Base-by-base conservation (phyloP, 2,888 invertebrate genomes). In the Latrodectus elegans region DNA sequence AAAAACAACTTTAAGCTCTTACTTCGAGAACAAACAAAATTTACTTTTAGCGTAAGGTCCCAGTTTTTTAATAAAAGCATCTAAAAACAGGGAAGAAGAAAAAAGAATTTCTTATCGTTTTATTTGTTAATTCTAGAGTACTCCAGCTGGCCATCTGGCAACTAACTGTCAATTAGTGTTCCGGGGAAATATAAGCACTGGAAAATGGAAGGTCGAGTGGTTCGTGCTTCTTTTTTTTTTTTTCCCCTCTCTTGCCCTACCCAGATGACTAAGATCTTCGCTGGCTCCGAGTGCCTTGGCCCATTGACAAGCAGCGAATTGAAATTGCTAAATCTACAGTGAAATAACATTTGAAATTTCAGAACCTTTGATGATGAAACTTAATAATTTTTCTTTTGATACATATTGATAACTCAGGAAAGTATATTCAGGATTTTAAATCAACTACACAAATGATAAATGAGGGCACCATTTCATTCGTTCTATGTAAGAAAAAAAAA, bases 131-230 rank as follows among this genome's bases (percentile, higher is more conserved):
- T 75, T 74, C 38, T 14, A n/a, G 14, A 55, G 64, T 49, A 75
- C 82, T 82, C 82, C 26, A 75, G 52, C 10, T 12, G 65, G 81
- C 86, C 86, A 87, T 87, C 86, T 87, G 86, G 86, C 73, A 82
- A 72, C 49, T 60, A 65, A 77, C 86, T 87, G 76, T 87, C 86
- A 87, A 82, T 77, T 77, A 72, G 53, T 52, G 79, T 79, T 80
- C 76, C 75, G 86, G 80, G 76, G 38, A 52, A 84, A 68, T n/a
- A 77, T 76, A 83, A 83, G 75, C 82, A 71, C 38, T n/a, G 52
- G 55, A 38, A 38, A 38, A 38, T 38, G 38, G 38, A 38, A 38
- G 38, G 26, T 70, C 70, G 60, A 49, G 67, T 67, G 55, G 73
- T 26, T 52, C 60, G 14, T 22, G 67, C 65, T 77, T 26, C 49